phyloP scores from a whole-genome alignment of 1,140 invertebrate genomes.

The Helicoverpa zea region DNA sequence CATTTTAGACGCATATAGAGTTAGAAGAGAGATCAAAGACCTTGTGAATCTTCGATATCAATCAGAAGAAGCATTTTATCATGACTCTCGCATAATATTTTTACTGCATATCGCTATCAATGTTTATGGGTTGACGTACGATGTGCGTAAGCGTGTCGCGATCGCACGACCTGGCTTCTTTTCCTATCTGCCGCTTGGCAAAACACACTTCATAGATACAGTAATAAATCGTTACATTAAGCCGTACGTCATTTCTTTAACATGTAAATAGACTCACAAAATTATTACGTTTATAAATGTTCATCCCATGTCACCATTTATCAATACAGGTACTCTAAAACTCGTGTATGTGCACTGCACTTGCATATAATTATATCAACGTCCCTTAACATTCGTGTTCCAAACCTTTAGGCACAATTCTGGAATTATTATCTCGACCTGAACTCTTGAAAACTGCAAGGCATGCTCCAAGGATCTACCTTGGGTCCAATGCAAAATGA shows the following conservation, averaged over 20 bases:
- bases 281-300: background rate
- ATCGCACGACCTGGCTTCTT: conserved; percentile 45
- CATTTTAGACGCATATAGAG: background rate
- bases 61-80: conserved; percentile 15
- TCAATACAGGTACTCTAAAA: background rate
- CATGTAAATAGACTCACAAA: background rate
- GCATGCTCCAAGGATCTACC: background rate
- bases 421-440: too few relatives aligned
- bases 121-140: conserved; percentile 38
- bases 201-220: background rate
- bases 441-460: too few relatives aligned
- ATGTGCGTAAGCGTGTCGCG: conserved; percentile 35
- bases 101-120: conserved; percentile 41
- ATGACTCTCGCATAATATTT: conserved; percentile 21
- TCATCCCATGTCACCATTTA: background rate
- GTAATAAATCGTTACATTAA: conserved; percentile 15
- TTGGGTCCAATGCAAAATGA: background rate
- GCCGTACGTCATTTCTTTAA: conserved; percentile 8
- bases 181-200: conserved; percentile 32
- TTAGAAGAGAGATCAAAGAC: conserved; percentile 11
- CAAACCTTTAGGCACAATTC: too few relatives aligned
- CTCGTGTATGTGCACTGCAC: background rate
- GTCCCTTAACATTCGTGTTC: too few relatives aligned
- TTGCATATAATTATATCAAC: too few relatives aligned
- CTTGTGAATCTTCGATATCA: conserved; percentile 31